Base-by-base conservation (phyloP, 2,113 vertebrate species). In the Coptodon bakossiorum region DNA sequence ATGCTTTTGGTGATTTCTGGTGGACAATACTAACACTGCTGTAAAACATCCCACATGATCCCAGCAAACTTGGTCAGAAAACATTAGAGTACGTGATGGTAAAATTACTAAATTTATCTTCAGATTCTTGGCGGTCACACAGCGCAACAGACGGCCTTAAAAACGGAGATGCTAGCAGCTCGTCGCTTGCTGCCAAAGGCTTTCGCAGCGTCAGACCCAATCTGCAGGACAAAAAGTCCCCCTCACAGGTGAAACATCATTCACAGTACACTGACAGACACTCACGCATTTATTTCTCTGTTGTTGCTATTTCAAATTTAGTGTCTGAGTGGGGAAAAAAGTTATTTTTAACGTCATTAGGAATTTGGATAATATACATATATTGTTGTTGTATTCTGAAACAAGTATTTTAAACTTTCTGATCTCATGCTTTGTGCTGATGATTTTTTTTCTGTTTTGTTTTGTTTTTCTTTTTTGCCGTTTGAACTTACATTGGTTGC, bases 191-290 rank as follows among this genome's bases (percentile, higher is more conserved):
- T 91, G 97, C 98, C 91, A 99, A 99, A 97, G 98, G 98, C 48
- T 99, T 99, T 93, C 97, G 98, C 94, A 99, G 98, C 0, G 98
- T 99, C 92, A 97, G 97, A 83, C 98, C 98, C 91, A 98, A 98
- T 90, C 96, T 99, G 1, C 98, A 98, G 93, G 98, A 99, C 86
- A 98, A 98, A 95, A 99, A 96, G 92, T 98, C 98, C 9, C 96
- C 98, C 80, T 93, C 96, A 88, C 98, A 97, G 98, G 99, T 99
- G 97, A 97, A 54, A 84, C 31, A 14, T 84, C 57, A 45, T 22
- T 27, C n/a, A 38, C 19, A 68, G 11, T 73, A 87, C 29, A 53
- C 10, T 22, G 40, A 63, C 68, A 81, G 12, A 78, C 52, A 61
- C 45, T 79, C 2, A 54, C 1, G 2, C 13, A 17, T 24, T 38